phyloP scores from a whole-genome alignment of 2,797 vertebrate species.

The Gadopsis marmoratus region DNA sequence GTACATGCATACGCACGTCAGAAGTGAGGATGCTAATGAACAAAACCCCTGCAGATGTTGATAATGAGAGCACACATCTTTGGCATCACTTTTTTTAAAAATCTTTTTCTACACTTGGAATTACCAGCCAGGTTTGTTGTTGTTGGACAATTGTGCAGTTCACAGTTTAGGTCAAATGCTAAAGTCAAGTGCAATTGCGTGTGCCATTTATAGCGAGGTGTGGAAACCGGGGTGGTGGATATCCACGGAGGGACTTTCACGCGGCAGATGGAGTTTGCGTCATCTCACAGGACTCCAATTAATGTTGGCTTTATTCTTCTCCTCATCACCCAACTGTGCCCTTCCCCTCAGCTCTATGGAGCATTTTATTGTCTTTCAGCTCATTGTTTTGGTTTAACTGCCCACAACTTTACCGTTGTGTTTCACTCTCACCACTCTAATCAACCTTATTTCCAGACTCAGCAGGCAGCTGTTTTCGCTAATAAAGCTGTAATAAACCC shows the following conservation, averaged over 20 bases:
- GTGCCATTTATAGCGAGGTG: neutral
- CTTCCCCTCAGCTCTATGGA: neutral
- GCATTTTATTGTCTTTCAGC: neutral
- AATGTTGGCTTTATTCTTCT: neutral
- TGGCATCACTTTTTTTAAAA: neutral
- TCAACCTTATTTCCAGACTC: neutral
- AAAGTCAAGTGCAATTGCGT: neutral
- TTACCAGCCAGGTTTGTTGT: neutral
- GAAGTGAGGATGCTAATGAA: constrained; percentile 31
- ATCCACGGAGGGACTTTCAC: neutral
- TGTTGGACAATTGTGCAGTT: neutral
- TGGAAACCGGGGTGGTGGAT: neutral
- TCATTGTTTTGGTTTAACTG: constrained; percentile 9
- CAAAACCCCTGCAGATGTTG: constrained; percentile 18
- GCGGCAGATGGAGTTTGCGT: neutral
- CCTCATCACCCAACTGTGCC: neutral
- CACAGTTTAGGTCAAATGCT: neutral
- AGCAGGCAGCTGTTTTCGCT: neutral
- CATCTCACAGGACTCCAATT: neutral
- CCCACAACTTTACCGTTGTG: neutral
- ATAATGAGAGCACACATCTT: constrained; percentile 37
- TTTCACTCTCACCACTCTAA: neutral
- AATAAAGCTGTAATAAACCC: neutral
- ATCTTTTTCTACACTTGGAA: neutral
- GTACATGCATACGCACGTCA: constrained; percentile 18